These are phyloP conservation scores for Sturnira hondurensis DNA, from an alignment of 2,113 vertebrate genomes.

Conservation along the genomic window DNA sequence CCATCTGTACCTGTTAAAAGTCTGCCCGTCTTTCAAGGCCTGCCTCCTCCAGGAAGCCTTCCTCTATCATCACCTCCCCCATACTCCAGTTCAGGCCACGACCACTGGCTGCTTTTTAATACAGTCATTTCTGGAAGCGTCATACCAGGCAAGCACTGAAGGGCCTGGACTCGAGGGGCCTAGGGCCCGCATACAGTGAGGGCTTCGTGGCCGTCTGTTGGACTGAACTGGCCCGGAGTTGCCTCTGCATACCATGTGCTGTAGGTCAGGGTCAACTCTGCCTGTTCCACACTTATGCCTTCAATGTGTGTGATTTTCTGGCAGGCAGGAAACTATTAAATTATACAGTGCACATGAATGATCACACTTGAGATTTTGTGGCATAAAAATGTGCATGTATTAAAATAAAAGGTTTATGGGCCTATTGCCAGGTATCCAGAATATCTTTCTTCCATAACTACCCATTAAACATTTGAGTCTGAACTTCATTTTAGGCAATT, in stretches of 20 bases:
- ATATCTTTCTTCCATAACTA: constrained; percentile 30
- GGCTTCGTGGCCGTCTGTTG: background rate
- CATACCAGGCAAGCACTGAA: background rate
- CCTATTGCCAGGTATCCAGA: background rate
- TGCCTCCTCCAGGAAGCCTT: background rate
- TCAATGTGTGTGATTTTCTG: background rate
- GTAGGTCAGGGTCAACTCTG: background rate
- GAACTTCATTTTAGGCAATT: constrained; percentile 53
- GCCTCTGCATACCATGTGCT: background rate
- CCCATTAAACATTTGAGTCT: constrained; percentile 46
- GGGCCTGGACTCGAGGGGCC: background rate
- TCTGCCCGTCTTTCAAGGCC: background rate
- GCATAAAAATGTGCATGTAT: background rate
- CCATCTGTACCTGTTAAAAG: background rate
- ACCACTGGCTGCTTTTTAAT: background rate
- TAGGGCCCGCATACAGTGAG: background rate
- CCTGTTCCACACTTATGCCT: background rate
- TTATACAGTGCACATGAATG: background rate
- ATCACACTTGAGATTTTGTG: background rate
- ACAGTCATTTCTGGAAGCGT: background rate
- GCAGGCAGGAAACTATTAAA: background rate
- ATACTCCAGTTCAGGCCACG: background rate
- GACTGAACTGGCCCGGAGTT: background rate
- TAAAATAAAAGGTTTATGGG: background rate
- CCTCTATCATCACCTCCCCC: background rate